Evolutionary conservation across 2,888 invertebrate genomes (phyloP), one percentile per base, ranked within the genome.

Genomic region (Cylloceria caligata): DNA sequence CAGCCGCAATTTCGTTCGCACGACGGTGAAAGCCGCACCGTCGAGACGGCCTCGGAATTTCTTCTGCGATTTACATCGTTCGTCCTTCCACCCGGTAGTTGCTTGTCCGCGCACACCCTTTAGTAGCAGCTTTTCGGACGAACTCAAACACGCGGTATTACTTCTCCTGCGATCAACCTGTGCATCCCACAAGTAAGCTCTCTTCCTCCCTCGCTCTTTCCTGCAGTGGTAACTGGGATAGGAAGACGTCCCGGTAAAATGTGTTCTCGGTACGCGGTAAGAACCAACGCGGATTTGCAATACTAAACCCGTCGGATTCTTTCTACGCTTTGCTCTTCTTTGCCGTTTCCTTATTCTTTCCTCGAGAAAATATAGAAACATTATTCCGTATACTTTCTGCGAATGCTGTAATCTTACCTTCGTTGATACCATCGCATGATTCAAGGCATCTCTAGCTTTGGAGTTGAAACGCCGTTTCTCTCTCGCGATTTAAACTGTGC

Each of bases 1-100:
- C 90, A 89, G 89, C 86, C 85, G 88, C 89, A 89, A 90, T 90
- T 90, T 89, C 84, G 86, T 75, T 83, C 67, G 65, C 72, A 71
- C 60, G 64, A 78, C 74, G 75, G 57, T 71, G 79, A 78, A 82
- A 83, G 78, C 83, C 57, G 34, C 60, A 83, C 72, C 52, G 52
- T 69, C 72, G 45, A 68, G 79, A 76, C 84, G 78, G 85, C 80
- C 83, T 55, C 27, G 86, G 84, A 87, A 87, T 87, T 86, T 85
- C 83, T 81, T 76, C 79, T 62, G 73, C 86, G 84, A 87, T 86
- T 87, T 87, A 86, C 87, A 87, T 86, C 84, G 47, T 65, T 65
- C 21, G n/a, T 30, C 65, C 68, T 47, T 45, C 39, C 27, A 9
- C 30, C 19, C 39, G 4, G 16, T 21, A 6, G 64, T 11, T 42